phyloP scores from a whole-genome alignment of 2,797 vertebrate species.

The Petrocephalus schoutedeni region DNA sequence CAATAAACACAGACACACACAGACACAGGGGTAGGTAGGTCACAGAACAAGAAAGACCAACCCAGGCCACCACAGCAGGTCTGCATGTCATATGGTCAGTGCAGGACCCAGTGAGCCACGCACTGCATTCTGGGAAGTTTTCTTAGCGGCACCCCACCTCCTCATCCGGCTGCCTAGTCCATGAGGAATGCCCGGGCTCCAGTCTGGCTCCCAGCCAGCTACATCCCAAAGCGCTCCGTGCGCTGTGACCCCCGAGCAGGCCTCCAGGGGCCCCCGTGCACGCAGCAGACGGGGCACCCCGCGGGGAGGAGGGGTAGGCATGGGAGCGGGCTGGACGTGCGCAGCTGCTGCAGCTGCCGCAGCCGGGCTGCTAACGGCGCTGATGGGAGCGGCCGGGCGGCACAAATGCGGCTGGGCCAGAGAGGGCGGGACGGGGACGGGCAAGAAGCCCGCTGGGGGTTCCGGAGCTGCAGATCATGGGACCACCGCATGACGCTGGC shows the following conservation, averaged over 20 bases:
- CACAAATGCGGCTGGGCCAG: constrained; percentile 70
- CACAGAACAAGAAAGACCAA: neutral
- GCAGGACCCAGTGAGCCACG: neutral
- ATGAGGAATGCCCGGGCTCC: neutral
- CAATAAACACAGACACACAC: neutral
- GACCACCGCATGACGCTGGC: neutral
- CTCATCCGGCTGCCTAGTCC: neutral
- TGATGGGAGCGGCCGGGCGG: constrained; percentile 80
- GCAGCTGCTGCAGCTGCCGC: constrained; percentile 90
- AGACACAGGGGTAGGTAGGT: neutral
- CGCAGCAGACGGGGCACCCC: neutral
- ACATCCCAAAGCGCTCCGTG: neutral
- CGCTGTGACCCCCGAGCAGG: neutral
- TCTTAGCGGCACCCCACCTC: neutral
- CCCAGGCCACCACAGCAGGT: neutral
- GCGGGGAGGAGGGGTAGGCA: neutral
- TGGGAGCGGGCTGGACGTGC: constrained; percentile 20
- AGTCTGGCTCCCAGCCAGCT: neutral
- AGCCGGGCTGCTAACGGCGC: constrained; percentile 83
- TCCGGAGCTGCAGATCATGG: neutral
- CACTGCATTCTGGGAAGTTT: neutral
- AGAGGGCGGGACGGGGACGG: constrained; percentile 40
- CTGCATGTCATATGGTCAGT: neutral
- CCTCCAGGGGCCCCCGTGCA: neutral
- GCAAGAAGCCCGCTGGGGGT: constrained; percentile 31